Percentiles rank a stretch among this genome's conserved stretches.
Conservation (phyloP, 2,797 vertebrate species). For the Chaetodon trifasciatus region DNA sequence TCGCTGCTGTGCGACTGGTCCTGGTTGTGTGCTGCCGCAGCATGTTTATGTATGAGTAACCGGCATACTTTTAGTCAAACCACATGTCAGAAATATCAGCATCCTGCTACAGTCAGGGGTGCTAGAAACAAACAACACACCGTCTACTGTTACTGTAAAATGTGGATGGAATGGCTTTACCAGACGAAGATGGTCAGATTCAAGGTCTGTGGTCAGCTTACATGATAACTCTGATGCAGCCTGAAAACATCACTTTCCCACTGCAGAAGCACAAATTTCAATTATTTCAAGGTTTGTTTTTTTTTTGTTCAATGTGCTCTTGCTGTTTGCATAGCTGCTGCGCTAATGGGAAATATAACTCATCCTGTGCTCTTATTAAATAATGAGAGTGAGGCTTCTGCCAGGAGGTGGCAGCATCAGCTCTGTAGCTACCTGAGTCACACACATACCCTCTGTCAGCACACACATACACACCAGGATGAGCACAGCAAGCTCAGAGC, state of each 20-base stretch:
- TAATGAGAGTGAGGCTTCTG: conserved; percentile 5
- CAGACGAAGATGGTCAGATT: not conserved
- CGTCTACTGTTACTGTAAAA: not conserved
- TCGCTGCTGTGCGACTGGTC: conserved; percentile 48
- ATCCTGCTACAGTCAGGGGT: conserved; percentile 13
- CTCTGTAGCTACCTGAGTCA: conserved; percentile 30
- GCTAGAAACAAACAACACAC: not conserved
- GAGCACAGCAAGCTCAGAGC: conserved; percentile 17
- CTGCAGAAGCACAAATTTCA: not conserved
- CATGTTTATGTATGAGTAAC: conserved; percentile 59
- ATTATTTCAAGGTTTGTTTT: not conserved
- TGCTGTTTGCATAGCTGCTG: not conserved
- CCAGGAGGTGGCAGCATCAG: conserved; percentile 83
- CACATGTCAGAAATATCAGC: not conserved
- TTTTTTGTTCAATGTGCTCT: not conserved
- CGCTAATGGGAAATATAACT: not conserved
- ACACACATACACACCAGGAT: not conserved
- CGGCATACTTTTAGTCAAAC: conserved; percentile 23
- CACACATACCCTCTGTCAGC: not conserved
- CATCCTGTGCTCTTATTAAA: not conserved
- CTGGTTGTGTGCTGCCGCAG: conserved; percentile 40
- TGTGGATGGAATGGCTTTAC: not conserved
- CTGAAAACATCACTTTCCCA: not conserved
- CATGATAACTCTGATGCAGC: not conserved
- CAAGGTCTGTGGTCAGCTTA: not conserved